A percentile compares a stretch with the other conserved stretches of the same genome.
phyloP scores from a whole-genome alignment of 2,113 vertebrate species.

The Hemibagrus wyckioides region DNA sequence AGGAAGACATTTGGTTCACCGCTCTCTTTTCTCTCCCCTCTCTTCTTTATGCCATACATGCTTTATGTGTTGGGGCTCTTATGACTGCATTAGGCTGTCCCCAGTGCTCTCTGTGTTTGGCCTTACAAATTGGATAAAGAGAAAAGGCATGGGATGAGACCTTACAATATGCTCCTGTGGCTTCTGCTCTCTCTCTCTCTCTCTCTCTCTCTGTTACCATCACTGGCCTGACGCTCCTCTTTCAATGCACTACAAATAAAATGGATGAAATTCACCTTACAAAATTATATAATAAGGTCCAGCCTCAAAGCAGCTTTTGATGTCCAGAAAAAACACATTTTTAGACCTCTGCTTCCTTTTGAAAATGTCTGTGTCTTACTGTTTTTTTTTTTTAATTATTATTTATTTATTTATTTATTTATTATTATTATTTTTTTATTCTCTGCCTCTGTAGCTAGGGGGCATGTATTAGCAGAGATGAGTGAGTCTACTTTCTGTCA shows the following conservation, averaged over 20 bases:
- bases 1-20: not conserved
- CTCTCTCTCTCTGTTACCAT: not conserved
- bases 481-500: conserved; percentile 26
- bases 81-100: conserved; percentile 43
- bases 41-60: conserved; percentile 17
- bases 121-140: conserved; percentile 25
- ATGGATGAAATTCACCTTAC: not conserved
- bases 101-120: conserved; percentile 18
- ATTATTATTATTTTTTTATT: not conserved
- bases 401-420: not conserved
- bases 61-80: conserved; percentile 39
- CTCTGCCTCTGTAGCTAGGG: not conserved
- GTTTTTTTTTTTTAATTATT: not conserved
- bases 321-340: not conserved
- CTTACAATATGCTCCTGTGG: conserved; percentile 21
- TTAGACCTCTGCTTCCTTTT: not conserved
- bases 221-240: not conserved
- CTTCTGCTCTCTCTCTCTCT: conserved; percentile 11
- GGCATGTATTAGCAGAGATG: conserved; percentile 16
- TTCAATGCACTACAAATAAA: not conserved
- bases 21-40: not conserved
- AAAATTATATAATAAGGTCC: not conserved
- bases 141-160: conserved; percentile 14
- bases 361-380: not conserved
- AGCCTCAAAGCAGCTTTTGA: not conserved